Conservation (phyloP, 2,113 vertebrate genomes). For the Cathartes aura region DNA sequence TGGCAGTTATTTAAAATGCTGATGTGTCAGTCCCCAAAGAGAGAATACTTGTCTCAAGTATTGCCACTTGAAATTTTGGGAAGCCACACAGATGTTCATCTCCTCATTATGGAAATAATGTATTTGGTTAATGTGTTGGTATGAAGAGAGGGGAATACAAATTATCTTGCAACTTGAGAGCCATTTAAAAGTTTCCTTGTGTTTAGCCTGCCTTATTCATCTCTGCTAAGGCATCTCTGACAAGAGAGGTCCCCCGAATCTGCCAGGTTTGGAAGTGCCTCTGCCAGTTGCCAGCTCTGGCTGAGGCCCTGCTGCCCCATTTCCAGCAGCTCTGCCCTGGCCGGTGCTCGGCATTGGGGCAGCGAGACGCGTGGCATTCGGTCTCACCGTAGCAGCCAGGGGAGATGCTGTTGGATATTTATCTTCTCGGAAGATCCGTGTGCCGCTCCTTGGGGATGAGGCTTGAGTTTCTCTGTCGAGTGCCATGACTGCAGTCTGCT, state of each 20-base stretch:
- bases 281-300: background rate
- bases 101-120: constrained; percentile 71
- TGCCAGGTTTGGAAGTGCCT: background rate
- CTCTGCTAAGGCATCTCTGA: background rate
- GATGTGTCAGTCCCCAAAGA: constrained; percentile 39
- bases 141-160: constrained; percentile 59
- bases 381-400: rapidly evolving
- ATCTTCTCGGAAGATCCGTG: rapidly evolving
- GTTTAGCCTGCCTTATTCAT: background rate
- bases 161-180: constrained; percentile 57
- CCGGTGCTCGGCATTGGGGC: rapidly evolving
- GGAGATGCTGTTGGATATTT: rapidly evolving
- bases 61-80: constrained; percentile 69
- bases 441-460: rapidly evolving
- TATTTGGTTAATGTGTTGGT: constrained; percentile 67
- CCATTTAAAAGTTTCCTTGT: constrained; percentile 11
- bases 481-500: rapidly evolving
- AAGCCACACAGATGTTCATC: constrained; percentile 71
- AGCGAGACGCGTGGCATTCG: rapidly evolving
- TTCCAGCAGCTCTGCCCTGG: background rate
- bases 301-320: rapidly evolving
- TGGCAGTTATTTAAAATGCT: constrained; percentile 44
- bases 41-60: constrained; percentile 64
- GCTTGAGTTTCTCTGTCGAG: background rate
- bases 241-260: rapidly evolving